Percentiles rank a stretch among this genome's conserved stretches.
phyloP scores from a whole-genome alignment of 2,797 vertebrate species.

The Sebastes matsubarae region DNA sequence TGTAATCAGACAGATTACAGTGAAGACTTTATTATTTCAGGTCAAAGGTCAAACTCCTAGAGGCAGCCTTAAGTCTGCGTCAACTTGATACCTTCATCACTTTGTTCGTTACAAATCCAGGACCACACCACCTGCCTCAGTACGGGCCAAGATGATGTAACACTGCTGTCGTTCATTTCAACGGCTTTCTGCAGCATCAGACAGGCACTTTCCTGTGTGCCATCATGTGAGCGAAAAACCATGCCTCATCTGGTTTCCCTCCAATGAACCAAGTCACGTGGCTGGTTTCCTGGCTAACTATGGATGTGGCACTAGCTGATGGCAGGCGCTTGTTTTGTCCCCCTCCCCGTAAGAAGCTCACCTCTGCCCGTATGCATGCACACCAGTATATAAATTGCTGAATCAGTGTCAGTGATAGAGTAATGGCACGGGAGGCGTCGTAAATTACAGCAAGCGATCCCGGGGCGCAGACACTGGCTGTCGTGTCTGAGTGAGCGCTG shows the following conservation, averaged over 20 bases:
- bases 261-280: constrained; percentile 74
- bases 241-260: constrained; percentile 68
- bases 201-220: constrained; percentile 47
- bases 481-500: constrained; percentile 88
- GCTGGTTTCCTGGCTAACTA: constrained; percentile 78
- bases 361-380: constrained; percentile 86
- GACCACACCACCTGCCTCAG: neutral
- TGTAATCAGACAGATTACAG: neutral
- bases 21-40: constrained; percentile 3
- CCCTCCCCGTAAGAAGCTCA: constrained; percentile 82
- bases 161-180: constrained; percentile 31
- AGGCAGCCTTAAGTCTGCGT: constrained; percentile 1
- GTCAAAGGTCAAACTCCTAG: constrained; percentile 16
- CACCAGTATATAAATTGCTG: constrained; percentile 95
- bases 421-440: constrained; percentile 90
- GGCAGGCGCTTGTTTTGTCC: constrained; percentile 76
- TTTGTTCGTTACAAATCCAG: constrained; percentile 20
- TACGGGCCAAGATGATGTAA: constrained; percentile 37
- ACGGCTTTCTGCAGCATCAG: constrained; percentile 40
- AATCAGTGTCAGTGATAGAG: constrained; percentile 96
- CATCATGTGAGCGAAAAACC: constrained; percentile 41
- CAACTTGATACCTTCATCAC: constrained; percentile 10
- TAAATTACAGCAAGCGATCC: constrained; percentile 93
- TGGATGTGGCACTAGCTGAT: constrained; percentile 76
- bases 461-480: constrained; percentile 88